Percentiles rank a stretch among this genome's conserved stretches.
Evolutionary conservation across 2,113 vertebrate genomes (phyloP).

Genomic region (Saguinus midas): DNA sequence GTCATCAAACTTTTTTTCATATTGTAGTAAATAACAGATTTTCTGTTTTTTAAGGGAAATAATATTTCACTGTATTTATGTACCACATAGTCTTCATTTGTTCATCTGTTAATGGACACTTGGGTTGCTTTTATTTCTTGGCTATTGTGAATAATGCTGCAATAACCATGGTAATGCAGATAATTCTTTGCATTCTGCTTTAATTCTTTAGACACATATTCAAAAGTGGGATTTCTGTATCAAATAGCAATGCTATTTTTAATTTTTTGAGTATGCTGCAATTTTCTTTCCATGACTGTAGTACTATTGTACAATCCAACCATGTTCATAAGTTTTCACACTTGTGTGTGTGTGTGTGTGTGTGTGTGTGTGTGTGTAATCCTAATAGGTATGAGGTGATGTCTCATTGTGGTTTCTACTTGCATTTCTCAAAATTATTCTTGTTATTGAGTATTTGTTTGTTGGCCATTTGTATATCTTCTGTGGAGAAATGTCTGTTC

Average conservation of each 20-base stretch:
- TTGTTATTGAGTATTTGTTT: neutral
- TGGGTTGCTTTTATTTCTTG: neutral
- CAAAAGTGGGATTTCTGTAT: neutral
- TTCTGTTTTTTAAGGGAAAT: neutral
- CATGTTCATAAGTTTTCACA: too few relatives aligned
- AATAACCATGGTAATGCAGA: neutral
- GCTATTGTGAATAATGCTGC: neutral
- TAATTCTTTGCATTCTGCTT: neutral
- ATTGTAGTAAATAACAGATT: neutral
- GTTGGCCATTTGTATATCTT: neutral
- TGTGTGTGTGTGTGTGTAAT: too few relatives aligned
- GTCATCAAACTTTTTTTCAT: neutral
- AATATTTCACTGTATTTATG: neutral
- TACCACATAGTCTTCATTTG: too few relatives aligned
- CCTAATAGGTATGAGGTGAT: neutral
- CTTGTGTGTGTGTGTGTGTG: too few relatives aligned
- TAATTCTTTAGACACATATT: neutral
- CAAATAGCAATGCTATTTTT: too few relatives aligned
- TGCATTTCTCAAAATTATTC: neutral
- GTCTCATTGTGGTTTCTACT: neutral
- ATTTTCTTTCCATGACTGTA: too few relatives aligned
- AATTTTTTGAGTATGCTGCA: too few relatives aligned
- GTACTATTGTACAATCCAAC: too few relatives aligned
- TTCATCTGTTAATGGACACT: neutral
- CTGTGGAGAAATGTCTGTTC: neutral